Evolutionary conservation across 1,140 invertebrate genomes (phyloP), one percentile per base, ranked within the genome.

Genomic region (Drosophila subpulchrella): DNA sequence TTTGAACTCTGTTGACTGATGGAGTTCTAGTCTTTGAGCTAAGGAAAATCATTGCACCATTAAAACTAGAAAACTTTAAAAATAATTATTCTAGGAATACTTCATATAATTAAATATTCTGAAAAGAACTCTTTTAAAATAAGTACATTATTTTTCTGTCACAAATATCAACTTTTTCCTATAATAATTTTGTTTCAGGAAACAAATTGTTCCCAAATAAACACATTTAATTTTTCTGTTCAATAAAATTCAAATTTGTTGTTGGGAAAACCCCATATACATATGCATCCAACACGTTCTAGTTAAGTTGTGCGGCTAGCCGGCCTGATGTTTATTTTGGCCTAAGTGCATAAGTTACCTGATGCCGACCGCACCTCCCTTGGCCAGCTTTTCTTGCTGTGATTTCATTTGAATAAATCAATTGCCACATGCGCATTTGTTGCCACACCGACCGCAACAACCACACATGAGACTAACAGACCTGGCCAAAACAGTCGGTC

Each of bases 391-490:
- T 75, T 75, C 58, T 73, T 74, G 50, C 51, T 74, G 71, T 50
- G 61, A 67, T 75, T 76, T 66, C 73, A 75, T 76, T 75, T 75
- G 54, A 76, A 76, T 76, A 76, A 76, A 76, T 76, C 73, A 76
- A 76, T 67, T 67, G 73, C 72, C 73, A 76, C 60, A 71, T 71
- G 15, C 65, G 34, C 68, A 58, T 71, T 71, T 84, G 66, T 73
- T 72, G 70, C 70, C 70, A 60, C 70, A 72, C 32, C 56, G 50
- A 75, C 73, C 73, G 38, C 73, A 76, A 30, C 73, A 67, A 55
- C 74, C 60, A 48, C 71, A 76, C 53, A 48, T 30, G 12, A 48
- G 53, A 39, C 60, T 10, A 34, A 34, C 67, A 72, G 47, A 60
- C 70, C 39, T 53, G 47, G 47, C 65, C 65, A 72, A 73, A 72